Evolutionary conservation across 2,888 invertebrate genomes (phyloP).

Genomic region (Griposia aprilina): DNA sequence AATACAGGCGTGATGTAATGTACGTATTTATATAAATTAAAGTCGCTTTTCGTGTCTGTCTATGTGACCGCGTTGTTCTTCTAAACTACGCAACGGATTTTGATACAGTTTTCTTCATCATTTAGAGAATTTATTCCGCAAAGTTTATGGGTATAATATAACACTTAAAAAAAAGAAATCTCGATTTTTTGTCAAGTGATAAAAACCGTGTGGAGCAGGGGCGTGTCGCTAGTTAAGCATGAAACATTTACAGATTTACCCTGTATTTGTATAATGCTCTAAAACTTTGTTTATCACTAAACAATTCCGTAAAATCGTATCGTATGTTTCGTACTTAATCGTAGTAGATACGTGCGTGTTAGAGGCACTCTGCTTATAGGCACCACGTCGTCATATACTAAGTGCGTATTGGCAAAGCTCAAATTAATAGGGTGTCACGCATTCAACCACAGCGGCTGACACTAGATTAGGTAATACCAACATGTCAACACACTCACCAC

Average conservation of each 20-base stretch:
- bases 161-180: not conserved
- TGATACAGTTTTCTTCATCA: not conserved
- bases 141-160: not conserved
- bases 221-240: not conserved
- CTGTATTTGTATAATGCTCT: no score
- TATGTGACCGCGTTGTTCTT: not conserved
- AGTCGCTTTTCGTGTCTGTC: no score
- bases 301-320: not conserved
- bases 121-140: not conserved
- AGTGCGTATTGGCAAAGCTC: not conserved
- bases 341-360: not conserved
- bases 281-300: not conserved
- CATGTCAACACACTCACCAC: slow-evolving; percentile 42
- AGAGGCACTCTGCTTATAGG: not conserved
- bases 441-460: slow-evolving; percentile 39
- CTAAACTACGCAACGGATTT: not conserved
- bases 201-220: not conserved
- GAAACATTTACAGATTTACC: not conserved
- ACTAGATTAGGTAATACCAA: slow-evolving; percentile 53
- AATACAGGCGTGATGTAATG: no score
- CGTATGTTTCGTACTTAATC: not conserved
- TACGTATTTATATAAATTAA: no score
- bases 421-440: slow-evolving; percentile 53
- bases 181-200: not conserved
- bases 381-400: not conserved